Evolutionary conservation across 2,113 vertebrate genomes (phyloP).

Genomic region (Opisthocomus hoazin): DNA sequence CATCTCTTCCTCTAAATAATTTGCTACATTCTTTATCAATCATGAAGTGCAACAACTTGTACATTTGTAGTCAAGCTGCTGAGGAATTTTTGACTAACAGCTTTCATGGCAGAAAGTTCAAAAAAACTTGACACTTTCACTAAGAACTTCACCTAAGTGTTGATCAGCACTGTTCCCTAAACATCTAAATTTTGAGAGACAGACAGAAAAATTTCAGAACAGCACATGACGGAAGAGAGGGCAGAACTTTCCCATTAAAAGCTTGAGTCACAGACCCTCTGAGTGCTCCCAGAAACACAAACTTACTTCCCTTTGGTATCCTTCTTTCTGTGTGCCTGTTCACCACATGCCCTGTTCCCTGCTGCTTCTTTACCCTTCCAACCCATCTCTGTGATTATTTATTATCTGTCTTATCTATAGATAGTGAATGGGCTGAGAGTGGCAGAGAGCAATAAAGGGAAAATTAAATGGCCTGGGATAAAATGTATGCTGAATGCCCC

Average conservation of each 20-base stretch:
- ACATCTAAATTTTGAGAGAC: background rate
- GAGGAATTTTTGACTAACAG: background rate
- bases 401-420: background rate
- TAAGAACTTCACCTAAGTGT: background rate
- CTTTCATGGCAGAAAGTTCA: background rate
- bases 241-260: background rate
- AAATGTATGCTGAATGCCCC: background rate
- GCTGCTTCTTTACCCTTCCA: background rate
- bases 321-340: background rate
- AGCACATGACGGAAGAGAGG: background rate
- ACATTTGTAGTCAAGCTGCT: background rate
- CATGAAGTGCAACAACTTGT: background rate
- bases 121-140: background rate
- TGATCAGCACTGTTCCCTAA: background rate
- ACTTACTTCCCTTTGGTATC: background rate
- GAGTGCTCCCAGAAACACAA: background rate
- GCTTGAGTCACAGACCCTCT: background rate
- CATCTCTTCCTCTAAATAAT: background rate
- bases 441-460: background rate
- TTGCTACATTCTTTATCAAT: background rate
- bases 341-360: background rate
- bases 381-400: background rate
- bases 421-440: background rate
- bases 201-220: background rate
- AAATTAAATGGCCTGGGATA: background rate